Conservation (phyloP, 2,113 vertebrate species). For the Centropus unirufus region DNA sequence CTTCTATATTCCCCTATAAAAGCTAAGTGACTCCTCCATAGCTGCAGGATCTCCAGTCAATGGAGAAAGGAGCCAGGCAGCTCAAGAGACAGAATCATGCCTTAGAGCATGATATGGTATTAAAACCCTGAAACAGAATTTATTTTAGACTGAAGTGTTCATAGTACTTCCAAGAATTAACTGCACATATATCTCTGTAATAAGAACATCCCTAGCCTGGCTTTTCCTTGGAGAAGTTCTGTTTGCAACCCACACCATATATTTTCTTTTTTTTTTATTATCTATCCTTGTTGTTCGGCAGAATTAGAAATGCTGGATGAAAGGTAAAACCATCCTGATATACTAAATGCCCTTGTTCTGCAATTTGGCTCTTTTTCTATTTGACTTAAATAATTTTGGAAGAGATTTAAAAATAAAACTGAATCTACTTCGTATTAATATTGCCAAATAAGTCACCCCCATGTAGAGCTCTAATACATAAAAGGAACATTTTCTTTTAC, state of each 20-base stretch:
- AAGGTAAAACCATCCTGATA: not conserved
- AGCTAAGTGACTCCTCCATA: not conserved
- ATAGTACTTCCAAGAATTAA: not conserved
- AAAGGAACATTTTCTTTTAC: conserved; percentile 36
- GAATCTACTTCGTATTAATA: not conserved
- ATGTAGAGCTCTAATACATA: not conserved
- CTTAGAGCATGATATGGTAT: not conserved
- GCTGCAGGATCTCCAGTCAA: not conserved
- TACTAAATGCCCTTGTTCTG: not conserved
- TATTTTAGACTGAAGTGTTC: not conserved
- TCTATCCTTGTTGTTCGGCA: not conserved
- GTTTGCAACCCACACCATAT: not conserved
- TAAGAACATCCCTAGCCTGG: not conserved
- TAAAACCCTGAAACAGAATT: not conserved
- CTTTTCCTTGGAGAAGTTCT: not conserved
- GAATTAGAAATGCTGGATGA: not conserved
- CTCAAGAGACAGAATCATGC: not conserved
- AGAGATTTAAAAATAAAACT: conserved; percentile 28
- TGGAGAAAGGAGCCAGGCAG: not conserved
- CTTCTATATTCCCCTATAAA: not conserved
- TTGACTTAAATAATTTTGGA: not conserved
- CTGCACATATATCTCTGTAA: not conserved
- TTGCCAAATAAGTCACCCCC: conserved; percentile 21
- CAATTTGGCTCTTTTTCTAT: not conserved
- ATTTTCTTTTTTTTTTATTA: not conserved